phyloP scores from a whole-genome alignment of 1,140 invertebrate genomes.

The Penaeus indicus region DNA sequence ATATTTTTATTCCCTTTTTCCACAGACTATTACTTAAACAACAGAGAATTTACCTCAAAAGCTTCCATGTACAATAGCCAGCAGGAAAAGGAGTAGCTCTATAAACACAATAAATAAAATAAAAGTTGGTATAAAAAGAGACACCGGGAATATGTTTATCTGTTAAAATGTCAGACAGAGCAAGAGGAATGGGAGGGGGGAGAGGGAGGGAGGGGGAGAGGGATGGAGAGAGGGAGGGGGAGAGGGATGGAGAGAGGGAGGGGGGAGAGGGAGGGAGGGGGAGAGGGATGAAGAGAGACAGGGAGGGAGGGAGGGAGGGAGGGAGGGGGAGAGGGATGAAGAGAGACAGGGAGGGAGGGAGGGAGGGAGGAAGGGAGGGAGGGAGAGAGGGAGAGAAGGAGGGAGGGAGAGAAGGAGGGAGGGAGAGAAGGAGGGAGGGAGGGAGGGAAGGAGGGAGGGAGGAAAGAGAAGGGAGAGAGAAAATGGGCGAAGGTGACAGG shows the following conservation, averaged over 20 bases:
- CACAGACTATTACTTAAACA: no score
- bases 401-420: background rate
- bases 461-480: background rate
- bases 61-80: no score
- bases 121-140: no score
- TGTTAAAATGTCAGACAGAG: background rate
- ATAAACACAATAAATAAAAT: no score
- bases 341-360: background rate
- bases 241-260: no score
- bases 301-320: background rate
- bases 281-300: background rate
- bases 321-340: background rate
- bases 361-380: background rate
- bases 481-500: slow-evolving; percentile 26
- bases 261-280: no score
- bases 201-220: background rate
- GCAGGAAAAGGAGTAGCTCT: no score
- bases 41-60: no score
- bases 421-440: background rate
- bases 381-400: background rate
- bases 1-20: no score
- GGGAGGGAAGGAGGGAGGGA: background rate
- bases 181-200: background rate
- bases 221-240: background rate
- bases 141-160: no score